Evolutionary conservation across 1,140 invertebrate species (phyloP), one percentile per base, ranked within the genome.

Genomic region (Schlechtendalia chinensis): DNA sequence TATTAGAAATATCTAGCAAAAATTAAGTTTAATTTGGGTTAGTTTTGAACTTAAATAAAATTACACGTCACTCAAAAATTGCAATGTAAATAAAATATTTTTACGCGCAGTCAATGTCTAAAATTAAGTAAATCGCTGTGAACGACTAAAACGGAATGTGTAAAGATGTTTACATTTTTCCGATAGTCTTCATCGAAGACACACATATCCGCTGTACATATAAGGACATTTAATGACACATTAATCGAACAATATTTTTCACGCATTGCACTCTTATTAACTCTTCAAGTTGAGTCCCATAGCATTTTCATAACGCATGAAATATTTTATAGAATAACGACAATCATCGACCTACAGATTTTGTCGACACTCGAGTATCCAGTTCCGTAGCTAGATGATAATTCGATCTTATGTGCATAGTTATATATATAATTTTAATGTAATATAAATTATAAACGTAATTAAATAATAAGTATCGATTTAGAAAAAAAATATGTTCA

Each of bases 91-190:
- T 39, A 39, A 39, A 39, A 39, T 39, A 39, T 39, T 3, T 39
- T 39, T 39, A 39, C 32, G 32, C 3, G 32, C 32, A 8, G 32
- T 39, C 32, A 8, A 39, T 8, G 32, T 39, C 32, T 39, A 39
- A 39, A 39, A 39, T 39, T 4, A 39, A 39, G 32, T 39, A 39
- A 39, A 39, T 39, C 32, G 32, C 32, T 1, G 16, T 56, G 53
- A 74, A 56, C 50, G 32, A 54, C 56, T 58, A n/a, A 6, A 74
- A 74, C 29, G 53, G 53, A 56, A 56, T 74, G 47, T 61, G 14
- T 61, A 39, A 3, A 39, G 32, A 39, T 39, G 10, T 67, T 67
- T 67, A 19, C 19, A n/a, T 11, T 29, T n/a, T 39, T 67, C 32
- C 32, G 0, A 2, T 67, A 39, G 32, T 67, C 32, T 67, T 45